Percentiles rank a stretch among this genome's conserved stretches.
Evolutionary conservation across 2,888 invertebrate species (phyloP).

Genomic region (Tortrix viridana): DNA sequence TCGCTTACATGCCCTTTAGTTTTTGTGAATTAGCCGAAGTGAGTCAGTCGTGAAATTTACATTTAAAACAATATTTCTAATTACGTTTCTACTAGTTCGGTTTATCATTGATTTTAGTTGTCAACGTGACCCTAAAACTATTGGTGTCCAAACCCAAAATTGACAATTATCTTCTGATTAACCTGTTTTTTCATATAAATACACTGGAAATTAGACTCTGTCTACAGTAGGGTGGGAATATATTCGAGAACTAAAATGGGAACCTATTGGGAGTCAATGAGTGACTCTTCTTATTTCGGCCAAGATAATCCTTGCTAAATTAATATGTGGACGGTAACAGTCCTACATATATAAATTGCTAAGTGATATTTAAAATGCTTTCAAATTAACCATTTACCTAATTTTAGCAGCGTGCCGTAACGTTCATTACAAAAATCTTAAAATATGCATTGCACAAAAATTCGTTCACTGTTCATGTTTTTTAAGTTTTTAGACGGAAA

Average conservation of each 20-base stretch:
- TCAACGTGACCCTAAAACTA: neutral
- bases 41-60: conserved; percentile 34
- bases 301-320: too few species aligned
- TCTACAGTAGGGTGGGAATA: too few species aligned
- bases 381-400: neutral
- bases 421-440: conserved; percentile 58
- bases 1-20: conserved; percentile 45
- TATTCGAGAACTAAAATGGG: too few species aligned
- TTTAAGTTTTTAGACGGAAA: conserved; percentile 41
- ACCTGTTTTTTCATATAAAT: too few species aligned
- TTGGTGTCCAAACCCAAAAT: too few species aligned
- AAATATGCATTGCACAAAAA: conserved; percentile 40
- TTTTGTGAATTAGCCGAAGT: conserved; percentile 34
- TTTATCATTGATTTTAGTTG: neutral
- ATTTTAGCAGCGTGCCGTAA: conserved; percentile 60
- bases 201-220: too few species aligned
- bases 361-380: neutral
- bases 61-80: conserved; percentile 22
- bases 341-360: neutral
- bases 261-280: too few species aligned
- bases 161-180: too few species aligned
- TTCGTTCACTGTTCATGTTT: conserved; percentile 26
- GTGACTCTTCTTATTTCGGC: too few species aligned
- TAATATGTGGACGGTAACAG: neutral
- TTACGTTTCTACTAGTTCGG: neutral